These are phyloP conservation scores for Drosophila subobscura DNA, from an alignment of 1,140 invertebrate species.

Conservation along the genomic window DNA sequence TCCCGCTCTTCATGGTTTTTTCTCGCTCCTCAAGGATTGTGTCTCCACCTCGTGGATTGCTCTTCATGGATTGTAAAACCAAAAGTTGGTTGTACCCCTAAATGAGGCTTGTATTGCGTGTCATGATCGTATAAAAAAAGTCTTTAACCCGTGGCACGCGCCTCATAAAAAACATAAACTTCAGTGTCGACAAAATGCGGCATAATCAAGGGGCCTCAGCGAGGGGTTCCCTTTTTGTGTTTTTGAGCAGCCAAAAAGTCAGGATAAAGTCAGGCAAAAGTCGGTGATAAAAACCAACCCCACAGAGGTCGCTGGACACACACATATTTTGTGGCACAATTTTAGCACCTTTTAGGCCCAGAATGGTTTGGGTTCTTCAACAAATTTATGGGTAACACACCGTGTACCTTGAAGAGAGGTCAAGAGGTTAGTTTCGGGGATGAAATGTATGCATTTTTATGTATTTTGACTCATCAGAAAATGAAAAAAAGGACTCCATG, in stretches of 20 bases:
- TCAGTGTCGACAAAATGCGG: constrained; percentile 78
- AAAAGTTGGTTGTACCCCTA: constrained; percentile 44
- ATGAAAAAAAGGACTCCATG: constrained; percentile 9
- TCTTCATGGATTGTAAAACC: constrained; percentile 53
- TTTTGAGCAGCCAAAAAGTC: constrained; percentile 2
- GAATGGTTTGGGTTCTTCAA: constrained; percentile 43
- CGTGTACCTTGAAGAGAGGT: constrained; percentile 9
- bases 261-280: constrained; percentile 15
- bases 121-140: constrained; percentile 43
- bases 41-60: not conserved
- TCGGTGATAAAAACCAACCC: constrained; percentile 60
- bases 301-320: constrained; percentile 44
- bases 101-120: constrained; percentile 59
- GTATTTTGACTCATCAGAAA: constrained; percentile 72
- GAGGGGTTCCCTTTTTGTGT: not conserved
- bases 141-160: constrained; percentile 66
- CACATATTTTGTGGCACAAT: constrained; percentile 73
- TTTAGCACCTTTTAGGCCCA: constrained; percentile 73
- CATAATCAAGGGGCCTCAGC: constrained; percentile 43
- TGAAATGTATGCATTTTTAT: constrained; percentile 66
- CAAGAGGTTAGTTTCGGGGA: not conserved
- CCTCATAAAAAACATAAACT: constrained; percentile 76
- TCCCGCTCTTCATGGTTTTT: too few species aligned
- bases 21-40: too few species aligned
- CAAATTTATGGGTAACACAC: constrained; percentile 64